phyloP scores from a whole-genome alignment of 2,797 vertebrate species.

The Phalanger gymnotis region DNA sequence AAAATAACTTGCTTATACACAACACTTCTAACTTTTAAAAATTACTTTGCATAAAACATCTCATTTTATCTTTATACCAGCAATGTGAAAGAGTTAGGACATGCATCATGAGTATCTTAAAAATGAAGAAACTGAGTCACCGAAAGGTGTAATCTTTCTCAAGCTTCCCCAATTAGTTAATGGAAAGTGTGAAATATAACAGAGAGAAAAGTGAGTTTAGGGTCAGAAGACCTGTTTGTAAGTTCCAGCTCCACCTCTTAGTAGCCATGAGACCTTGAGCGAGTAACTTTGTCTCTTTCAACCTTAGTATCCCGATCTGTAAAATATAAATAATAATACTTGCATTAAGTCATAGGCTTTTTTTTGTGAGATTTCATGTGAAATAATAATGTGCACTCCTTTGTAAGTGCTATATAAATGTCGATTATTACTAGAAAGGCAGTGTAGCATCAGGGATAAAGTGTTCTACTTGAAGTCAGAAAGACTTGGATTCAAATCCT shows the following conservation, averaged over 20 bases:
- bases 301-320: not conserved
- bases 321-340: not conserved
- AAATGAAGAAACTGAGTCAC: constrained; percentile 24
- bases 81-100: constrained; percentile 17
- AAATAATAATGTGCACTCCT: not conserved
- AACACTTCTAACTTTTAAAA: not conserved
- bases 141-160: not conserved
- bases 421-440: not conserved
- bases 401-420: not conserved
- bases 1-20: constrained; percentile 7
- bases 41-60: constrained; percentile 24
- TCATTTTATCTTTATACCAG: constrained; percentile 28
- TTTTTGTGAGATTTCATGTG: not conserved
- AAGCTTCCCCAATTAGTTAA: not conserved
- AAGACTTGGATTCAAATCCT: not conserved
- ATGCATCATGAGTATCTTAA: constrained; percentile 24
- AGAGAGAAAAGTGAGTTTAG: not conserved
- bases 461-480: not conserved
- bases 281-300: not conserved
- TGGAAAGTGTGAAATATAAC: not conserved
- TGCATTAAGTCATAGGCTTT: not conserved
- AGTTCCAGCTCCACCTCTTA: not conserved
- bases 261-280: not conserved
- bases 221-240: not conserved
- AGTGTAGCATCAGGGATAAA: not conserved